Base-by-base conservation (phyloP, 1,140 invertebrate species). In the Macrobrachium rosenbergii region DNA sequence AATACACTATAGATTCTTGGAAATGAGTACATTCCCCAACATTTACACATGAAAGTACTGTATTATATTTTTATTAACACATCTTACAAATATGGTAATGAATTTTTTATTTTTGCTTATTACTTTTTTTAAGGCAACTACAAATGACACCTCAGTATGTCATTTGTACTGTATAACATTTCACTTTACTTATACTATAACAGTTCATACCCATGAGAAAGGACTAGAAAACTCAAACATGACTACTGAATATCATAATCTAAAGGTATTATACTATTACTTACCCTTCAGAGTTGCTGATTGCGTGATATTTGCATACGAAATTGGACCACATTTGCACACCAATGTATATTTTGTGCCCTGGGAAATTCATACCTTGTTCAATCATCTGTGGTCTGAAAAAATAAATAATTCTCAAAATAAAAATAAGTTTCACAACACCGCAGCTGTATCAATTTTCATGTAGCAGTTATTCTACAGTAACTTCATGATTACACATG, bases 271-370 rank as follows among this genome's bases (percentile, higher is more conserved):
- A 28, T 8, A 43, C 7, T 45, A 76, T 10, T 45, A 5, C 52
- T 80, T 69, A 86, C 83, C 83, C 83, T 79, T 86, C 83, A 21
- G 83, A 86, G 64, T 86, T 86, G 23, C 83, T 86, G 21, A 86
- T 86, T 17, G 83, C 83, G n/a, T 86, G 83, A 52, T 86, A 86
- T 59, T 79, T 86, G 64, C 83, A 86, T 21, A 86, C 76, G 72
- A 86, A 86, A 52, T 86, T 86, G 60, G 83, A 86, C 83, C 83
- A 86, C 83, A 86, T 86, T 64, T 86, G 83, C 23, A 86, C 77
- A 28, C 83, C 83, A 73, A 86, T 76, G 64, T 79, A 86, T 19
- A 86, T 45, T 62, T 80, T 86, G 83, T 80, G 77, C 7, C 83
- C 83, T 43, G 83, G 83, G 63, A 80, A 86, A 43, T 67, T 60